Evolutionary conservation across 2,113 vertebrate species (phyloP).

Genomic region (Accipiter virgatus): DNA sequence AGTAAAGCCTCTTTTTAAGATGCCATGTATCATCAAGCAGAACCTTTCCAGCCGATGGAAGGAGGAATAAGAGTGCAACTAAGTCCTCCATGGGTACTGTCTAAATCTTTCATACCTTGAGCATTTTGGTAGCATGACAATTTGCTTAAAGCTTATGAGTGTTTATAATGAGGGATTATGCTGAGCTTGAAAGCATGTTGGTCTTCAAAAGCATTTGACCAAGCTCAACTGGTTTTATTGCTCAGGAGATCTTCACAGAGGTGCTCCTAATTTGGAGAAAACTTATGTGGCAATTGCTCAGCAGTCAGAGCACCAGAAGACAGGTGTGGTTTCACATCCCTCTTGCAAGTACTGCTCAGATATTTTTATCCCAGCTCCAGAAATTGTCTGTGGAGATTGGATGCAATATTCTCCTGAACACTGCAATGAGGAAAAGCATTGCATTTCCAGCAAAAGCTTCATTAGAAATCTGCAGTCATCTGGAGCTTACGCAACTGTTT

Average conservation of each 20-base stretch:
- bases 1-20: neutral
- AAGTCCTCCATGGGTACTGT: neutral
- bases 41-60: neutral
- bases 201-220: neutral
- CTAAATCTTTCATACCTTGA: neutral
- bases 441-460: neutral
- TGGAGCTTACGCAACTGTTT: neutral
- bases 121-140: neutral
- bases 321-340: neutral
- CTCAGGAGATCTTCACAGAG: neutral
- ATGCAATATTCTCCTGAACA: neutral
- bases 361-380: neutral
- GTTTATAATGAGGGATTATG: neutral
- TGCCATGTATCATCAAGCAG: neutral
- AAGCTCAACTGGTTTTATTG: constrained; percentile 11
- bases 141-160: neutral
- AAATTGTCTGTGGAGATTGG: neutral
- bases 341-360: neutral
- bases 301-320: neutral
- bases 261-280: neutral
- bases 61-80: neutral
- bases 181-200: neutral
- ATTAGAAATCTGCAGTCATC: neutral
- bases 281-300: neutral
- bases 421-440: neutral